Evolutionary conservation across 2,113 vertebrate species (phyloP), one percentile per base, ranked within the genome.

Genomic region (Numida meleagris): DNA sequence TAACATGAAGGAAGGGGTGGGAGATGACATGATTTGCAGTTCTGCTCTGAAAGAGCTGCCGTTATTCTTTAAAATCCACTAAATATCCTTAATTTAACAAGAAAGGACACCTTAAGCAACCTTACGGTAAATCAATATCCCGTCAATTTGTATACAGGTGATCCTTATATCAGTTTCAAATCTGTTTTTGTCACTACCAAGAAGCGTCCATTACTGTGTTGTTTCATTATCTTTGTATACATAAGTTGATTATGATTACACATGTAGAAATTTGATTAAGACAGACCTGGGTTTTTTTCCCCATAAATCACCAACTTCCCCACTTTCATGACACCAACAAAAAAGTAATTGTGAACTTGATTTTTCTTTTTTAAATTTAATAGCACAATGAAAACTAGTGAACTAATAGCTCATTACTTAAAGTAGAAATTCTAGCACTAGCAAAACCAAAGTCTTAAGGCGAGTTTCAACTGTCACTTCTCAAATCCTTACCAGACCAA

Each of bases 311-410:
- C 67, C 33, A 94, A 55, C 79, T 71, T 91, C 78, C 81, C 80
- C 87, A 71, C 57, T 86, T 92, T 92, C 55, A 65, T 59, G 75
- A 94, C 84, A 73, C 78, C 89, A 78, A 93, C 90, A 86, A 92
- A 88, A 93, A 95, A 93, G 16, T 80, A 80, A 95, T 48, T 80
- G 63, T 62, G 34, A 89, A 85, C 20, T 74, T 31, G 61, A 38
- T 45, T 86, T 36, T 18, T 10, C 31, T 55, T 31, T 36, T 38
- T 51, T 90, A 24, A 50, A 12, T 51, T 90, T 18, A 50, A 12
- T 17, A n/a, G 5, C 16, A 10, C 12, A 24, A 31, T 50, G n/a
- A 7, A 24, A 1, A 53, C 3, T 27, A 40, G 15, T n/a, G 31
- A 93, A 73, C 72, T 68, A 29, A 65, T 4, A 31, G 15, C 33